Conservation (phyloP, 2,888 invertebrate genomes). For the Ochropleura leucogaster region DNA sequence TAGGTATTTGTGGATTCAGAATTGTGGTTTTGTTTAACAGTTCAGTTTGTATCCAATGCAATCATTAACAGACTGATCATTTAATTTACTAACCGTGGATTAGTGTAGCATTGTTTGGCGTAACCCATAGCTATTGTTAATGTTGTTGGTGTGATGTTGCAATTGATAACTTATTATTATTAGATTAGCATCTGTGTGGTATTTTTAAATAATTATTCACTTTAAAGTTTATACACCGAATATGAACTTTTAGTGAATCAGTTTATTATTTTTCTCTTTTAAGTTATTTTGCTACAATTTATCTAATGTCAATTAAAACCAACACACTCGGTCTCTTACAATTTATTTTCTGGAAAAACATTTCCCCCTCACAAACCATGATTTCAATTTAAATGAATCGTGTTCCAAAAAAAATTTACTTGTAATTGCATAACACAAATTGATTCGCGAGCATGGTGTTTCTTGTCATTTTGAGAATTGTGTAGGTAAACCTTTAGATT, state of each 20-base stretch:
- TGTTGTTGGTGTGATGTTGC: constrained; percentile 90
- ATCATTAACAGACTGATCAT: constrained; percentile 73
- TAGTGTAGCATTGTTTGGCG: constrained; percentile 88
- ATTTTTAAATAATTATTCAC: constrained; percentile 69
- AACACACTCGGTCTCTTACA: constrained; percentile 37
- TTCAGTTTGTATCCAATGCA: constrained; percentile 73
- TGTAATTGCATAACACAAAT: constrained; percentile 11
- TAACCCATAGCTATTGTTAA: constrained; percentile 87
- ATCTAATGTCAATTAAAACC: constrained; percentile 48
- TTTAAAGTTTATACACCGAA: constrained; percentile 77
- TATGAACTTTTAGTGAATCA: constrained; percentile 75
- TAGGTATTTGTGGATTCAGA: constrained; percentile 83
- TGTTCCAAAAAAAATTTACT: not conserved
- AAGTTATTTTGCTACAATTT: constrained; percentile 58
- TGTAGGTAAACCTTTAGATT: constrained; percentile 42
- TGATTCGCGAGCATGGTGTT: constrained; percentile 63
- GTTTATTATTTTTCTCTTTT: constrained; percentile 51
- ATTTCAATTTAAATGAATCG: constrained; percentile 9
- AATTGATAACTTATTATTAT: constrained; percentile 78
- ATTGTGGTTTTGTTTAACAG: constrained; percentile 73
- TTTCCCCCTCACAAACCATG: not conserved
- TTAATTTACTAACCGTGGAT: constrained; percentile 76
- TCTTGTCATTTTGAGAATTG: constrained; percentile 53
- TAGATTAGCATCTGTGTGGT: constrained; percentile 88
- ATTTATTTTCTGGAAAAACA: not conserved